Conservation (phyloP, 2,113 vertebrate species). For the Colaptes auratus region DNA sequence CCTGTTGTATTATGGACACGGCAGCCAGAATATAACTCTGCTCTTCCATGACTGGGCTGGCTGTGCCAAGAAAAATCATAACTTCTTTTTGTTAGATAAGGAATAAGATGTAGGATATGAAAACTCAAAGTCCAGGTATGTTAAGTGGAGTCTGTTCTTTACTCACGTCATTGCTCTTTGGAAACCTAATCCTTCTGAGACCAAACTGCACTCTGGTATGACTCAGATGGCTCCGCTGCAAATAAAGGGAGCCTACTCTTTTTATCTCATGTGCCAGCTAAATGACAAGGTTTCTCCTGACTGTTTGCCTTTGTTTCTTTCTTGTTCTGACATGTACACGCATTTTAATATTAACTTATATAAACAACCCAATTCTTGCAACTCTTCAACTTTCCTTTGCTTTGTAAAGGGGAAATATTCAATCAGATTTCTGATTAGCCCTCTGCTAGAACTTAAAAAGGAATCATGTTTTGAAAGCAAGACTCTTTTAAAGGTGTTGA, state of each 20-base stretch:
- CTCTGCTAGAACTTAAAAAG: not conserved
- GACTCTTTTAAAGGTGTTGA: not conserved
- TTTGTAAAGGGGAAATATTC: not conserved
- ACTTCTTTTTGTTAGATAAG: not conserved
- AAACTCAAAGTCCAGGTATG: slow-evolving; percentile 12
- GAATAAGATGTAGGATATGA: not conserved
- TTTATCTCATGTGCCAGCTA: not conserved
- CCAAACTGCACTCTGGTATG: not conserved
- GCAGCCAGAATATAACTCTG: not conserved
- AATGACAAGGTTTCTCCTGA: not conserved
- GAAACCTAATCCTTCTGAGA: not conserved
- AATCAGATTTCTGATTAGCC: not conserved
- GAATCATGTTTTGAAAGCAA: not conserved
- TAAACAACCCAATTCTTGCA: not conserved
- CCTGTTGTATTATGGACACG: not conserved
- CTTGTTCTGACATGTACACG: not conserved
- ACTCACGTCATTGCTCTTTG: not conserved
- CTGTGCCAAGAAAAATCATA: not conserved
- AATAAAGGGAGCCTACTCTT: not conserved
- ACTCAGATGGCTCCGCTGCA: not conserved
- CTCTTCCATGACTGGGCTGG: not conserved
- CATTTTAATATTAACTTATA: not conserved
- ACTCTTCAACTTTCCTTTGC: not conserved
- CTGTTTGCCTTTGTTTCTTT: not conserved
- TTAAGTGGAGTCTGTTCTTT: not conserved